Conservation (phyloP, 2,888 invertebrate species). For the Arrhopalites spinosus region DNA sequence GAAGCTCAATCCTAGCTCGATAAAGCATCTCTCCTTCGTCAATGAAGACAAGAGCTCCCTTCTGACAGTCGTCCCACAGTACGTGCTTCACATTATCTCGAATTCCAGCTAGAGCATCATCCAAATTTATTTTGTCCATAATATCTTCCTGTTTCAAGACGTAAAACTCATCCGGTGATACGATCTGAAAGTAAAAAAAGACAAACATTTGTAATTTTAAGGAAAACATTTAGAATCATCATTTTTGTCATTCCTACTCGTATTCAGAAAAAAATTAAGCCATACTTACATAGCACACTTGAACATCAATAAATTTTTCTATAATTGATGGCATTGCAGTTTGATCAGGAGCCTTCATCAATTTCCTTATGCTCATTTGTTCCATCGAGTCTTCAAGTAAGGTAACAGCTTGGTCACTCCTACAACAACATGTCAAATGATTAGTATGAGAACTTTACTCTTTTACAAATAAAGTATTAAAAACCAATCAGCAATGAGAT, state of each 20-base stretch:
- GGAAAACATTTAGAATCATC: too few relatives aligned
- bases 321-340: constrained; percentile 65
- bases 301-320: constrained; percentile 64
- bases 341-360: constrained; percentile 60
- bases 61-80: neutral
- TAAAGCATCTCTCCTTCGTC: constrained; percentile 5
- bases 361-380: constrained; percentile 57
- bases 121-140: neutral
- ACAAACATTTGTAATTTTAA: too few relatives aligned
- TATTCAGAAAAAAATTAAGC: too few relatives aligned
- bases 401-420: constrained; percentile 57
- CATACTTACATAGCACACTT: constrained; percentile 65
- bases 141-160: constrained; percentile 30
- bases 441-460: too few relatives aligned
- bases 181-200: constrained; percentile 24
- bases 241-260: too few relatives aligned
- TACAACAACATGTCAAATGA: too few relatives aligned
- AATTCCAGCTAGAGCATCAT: neutral
- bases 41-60: constrained; percentile 32
- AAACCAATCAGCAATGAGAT: too few relatives aligned
- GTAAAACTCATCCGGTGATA: constrained; percentile 44
- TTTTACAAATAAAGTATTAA: too few relatives aligned
- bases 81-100: neutral
- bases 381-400: constrained; percentile 52
- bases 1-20: constrained; percentile 45